Conservation (phyloP, 1,140 invertebrate genomes). For the Drosophila obscura region DNA sequence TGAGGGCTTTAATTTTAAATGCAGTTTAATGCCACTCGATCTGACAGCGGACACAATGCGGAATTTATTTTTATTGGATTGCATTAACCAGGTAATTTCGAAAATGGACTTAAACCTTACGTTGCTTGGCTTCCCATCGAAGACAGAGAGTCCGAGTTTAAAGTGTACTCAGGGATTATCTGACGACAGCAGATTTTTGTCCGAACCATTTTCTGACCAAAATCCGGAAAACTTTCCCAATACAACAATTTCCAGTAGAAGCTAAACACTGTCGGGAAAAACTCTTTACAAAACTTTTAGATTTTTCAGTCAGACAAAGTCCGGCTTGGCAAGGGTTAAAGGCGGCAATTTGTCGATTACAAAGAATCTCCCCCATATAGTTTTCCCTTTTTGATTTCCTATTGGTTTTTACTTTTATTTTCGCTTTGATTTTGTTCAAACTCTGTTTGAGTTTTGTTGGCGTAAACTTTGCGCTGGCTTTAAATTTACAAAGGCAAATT, state of each 20-base stretch:
- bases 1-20: slow-evolving; percentile 56
- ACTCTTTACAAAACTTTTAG: slow-evolving; percentile 50
- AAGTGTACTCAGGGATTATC: slow-evolving; percentile 6
- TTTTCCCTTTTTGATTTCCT: slow-evolving; percentile 10
- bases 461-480: slow-evolving; percentile 41
- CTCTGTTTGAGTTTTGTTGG: slow-evolving; percentile 20
- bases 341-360: slow-evolving; percentile 69
- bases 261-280: slow-evolving; percentile 5
- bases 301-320: slow-evolving; percentile 31
- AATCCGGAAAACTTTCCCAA: slow-evolving; percentile 17
- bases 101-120: slow-evolving; percentile 8
- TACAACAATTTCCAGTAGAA: slow-evolving; percentile 50
- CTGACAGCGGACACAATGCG: slow-evolving; percentile 48
- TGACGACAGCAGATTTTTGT: slow-evolving; percentile 16
- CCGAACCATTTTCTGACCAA: not conserved
- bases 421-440: too few relatives aligned
- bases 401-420: not conserved
- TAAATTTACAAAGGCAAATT: slow-evolving; percentile 48
- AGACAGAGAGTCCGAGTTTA: not conserved
- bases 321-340: slow-evolving; percentile 38
- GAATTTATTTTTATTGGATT: slow-evolving; percentile 61
- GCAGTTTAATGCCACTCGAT: slow-evolving; percentile 71
- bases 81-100: slow-evolving; percentile 20
- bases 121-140: not conserved
- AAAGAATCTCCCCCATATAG: slow-evolving; percentile 21